A percentile compares a stretch with the other conserved stretches of the same genome.
Conservation (phyloP, 1,140 invertebrate species). For the Caerostris darwini region DNA sequence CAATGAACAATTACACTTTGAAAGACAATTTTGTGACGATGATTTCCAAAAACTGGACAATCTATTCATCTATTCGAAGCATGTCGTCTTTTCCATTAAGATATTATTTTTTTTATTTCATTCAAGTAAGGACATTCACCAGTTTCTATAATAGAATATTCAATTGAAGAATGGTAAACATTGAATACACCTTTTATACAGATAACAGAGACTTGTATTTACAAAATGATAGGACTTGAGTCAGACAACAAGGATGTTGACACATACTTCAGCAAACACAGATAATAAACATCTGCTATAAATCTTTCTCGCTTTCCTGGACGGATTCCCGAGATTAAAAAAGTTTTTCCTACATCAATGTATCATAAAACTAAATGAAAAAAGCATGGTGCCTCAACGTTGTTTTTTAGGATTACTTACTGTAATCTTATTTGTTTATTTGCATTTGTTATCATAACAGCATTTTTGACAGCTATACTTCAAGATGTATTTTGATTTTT, state of each 20-base stretch:
- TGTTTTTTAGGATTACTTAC: neutral
- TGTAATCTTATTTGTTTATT: too few species aligned
- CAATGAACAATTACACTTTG: too few species aligned
- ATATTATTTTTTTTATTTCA: too few species aligned
- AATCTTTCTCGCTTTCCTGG: neutral
- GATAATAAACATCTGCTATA: constrained; percentile 21
- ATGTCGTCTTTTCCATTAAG: too few species aligned
- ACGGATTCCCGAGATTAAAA: neutral
- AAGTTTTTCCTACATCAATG: too few species aligned
- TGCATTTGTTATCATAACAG: too few species aligned
- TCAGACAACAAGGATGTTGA: constrained; percentile 31
- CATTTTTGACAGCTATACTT: too few species aligned
- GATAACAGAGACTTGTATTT: neutral
- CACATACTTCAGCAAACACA: constrained; percentile 2
- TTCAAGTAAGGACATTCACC: neutral
- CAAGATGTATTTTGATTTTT: too few species aligned
- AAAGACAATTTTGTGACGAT: too few species aligned
- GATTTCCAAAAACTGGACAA: too few species aligned
- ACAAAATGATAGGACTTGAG: constrained; percentile 8
- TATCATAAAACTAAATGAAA: neutral
- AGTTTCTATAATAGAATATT: neutral
- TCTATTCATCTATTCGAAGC: too few species aligned
- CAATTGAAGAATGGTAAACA: neutral
- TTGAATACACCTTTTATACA: neutral
- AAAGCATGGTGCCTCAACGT: neutral